Evolutionary conservation across 1,140 invertebrate species (phyloP), one percentile per base, ranked within the genome.

Genomic region (Matsumurasca onukii): DNA sequence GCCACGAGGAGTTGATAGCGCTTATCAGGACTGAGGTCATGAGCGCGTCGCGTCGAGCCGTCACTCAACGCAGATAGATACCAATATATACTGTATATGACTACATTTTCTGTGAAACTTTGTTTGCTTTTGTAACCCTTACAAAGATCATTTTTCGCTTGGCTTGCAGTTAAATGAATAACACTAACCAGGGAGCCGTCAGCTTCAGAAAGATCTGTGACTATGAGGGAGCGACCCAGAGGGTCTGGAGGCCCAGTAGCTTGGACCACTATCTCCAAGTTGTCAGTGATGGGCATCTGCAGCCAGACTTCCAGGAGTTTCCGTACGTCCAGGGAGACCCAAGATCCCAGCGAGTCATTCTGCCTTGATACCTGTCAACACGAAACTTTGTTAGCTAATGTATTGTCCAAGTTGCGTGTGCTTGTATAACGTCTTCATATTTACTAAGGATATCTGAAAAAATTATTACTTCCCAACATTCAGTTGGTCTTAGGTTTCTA

Each of bases 291-390:
- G 0, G 88, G 86, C 73, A 87, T 82, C 51, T 86, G 86, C 76
- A 90, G 88, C 88, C 91, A 93, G 39, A 90, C 86, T 48, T 84
- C 82, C 1, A 93, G 86, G 77, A 91, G 85, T n/a, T 85, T 83
- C n/a, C 87, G 88, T 0, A 93, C 80, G 72, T 93, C 90, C 13
- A 93, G 80, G 67, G 86, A 86, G 12, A 92, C 76, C 91, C 91
- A 93, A 57, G 83, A 83, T 0, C 90, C 90, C 12, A 77, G 74
- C 2, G 83, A 78, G 25, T 78, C 77, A 13, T 70, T 68, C 3
- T 80, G 78, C 17, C 62, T 24, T 9, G 29, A 66, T 65, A 62
- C 63, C 70, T 69, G 22, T 22, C 29, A 63, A 1, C 22, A 25
- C 29, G n/a, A 27, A 62, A 13, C 5, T n/a, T n/a, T n/a, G n/a